Conservation (phyloP, 37 sponge, comb jelly and placozoan species). For the Chondrilla cf. caribensis region DNA sequence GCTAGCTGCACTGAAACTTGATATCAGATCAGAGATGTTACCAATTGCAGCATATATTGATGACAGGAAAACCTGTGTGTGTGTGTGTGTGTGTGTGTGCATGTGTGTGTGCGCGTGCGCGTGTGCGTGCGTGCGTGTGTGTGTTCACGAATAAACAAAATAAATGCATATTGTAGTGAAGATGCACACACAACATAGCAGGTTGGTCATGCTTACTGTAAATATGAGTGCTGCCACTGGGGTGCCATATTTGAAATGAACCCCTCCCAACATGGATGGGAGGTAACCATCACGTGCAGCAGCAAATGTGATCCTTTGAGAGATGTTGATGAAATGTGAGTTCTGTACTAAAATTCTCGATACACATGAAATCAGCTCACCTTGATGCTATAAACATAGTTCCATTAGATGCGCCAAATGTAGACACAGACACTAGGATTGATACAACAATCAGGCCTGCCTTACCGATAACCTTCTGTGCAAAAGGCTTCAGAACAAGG, state of each 20-base stretch:
- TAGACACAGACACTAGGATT: slow-evolving; percentile 55
- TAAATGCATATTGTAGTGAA: no score
- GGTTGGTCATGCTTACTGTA: slow-evolving; percentile 30
- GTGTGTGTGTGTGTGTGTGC: no score
- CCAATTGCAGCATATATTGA: slow-evolving; percentile 6
- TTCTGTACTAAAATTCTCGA: no score
- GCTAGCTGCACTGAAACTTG: slow-evolving; percentile 38
- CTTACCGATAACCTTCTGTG: slow-evolving; percentile 30
- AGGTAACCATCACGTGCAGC: slow-evolving; percentile 53
- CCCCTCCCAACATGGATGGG: slow-evolving; percentile 43
- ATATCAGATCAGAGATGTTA: slow-evolving; percentile 34
- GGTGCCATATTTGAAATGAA: slow-evolving; percentile 50
- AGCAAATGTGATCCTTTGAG: slow-evolving; percentile 43
- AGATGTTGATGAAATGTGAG: not conserved
- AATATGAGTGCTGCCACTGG: slow-evolving; percentile 59
- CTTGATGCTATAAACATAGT: slow-evolving; percentile 32
- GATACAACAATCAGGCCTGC: slow-evolving; percentile 69
- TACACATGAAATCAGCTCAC: not conserved
- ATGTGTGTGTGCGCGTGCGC: no score
- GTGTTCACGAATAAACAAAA: no score
- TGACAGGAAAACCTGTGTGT: no score
- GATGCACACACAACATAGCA: no score
- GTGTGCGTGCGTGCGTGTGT: no score
- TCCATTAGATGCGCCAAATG: slow-evolving; percentile 60
- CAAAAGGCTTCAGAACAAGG: slow-evolving; percentile 51